phyloP scores from a whole-genome alignment of 1,140 invertebrate species.

The Sminthurides bifidus region DNA sequence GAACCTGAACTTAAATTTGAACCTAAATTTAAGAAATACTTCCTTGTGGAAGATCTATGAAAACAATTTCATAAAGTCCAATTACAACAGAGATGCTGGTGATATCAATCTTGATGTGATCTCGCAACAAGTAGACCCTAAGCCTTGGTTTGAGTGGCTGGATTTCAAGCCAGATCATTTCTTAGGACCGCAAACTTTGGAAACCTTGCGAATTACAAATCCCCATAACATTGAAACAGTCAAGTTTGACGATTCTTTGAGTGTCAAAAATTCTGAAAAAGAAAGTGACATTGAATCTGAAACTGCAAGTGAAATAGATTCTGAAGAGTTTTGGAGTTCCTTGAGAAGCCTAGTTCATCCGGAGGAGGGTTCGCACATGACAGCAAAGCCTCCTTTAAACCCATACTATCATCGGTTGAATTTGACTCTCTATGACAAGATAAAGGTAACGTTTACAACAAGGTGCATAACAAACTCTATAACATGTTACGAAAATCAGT shows the following conservation, averaged over 20 bases:
- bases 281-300: constrained; percentile 2
- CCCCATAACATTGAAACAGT: neutral
- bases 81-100: neutral
- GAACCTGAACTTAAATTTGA: constrained; percentile 21
- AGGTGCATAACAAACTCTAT: constrained; percentile 1
- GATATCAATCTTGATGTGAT: constrained; percentile 5
- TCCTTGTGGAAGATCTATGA: constrained; percentile 29
- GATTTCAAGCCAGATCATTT: constrained; percentile 9
- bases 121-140: constrained; percentile 15
- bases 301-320: neutral
- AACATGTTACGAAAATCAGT: neutral
- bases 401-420: constrained; percentile 21
- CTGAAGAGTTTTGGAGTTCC: constrained; percentile 18
- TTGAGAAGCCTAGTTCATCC: neutral
- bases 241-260: constrained; percentile 6
- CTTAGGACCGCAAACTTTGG: neutral
- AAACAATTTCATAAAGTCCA: constrained; percentile 11
- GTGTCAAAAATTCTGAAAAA: neutral
- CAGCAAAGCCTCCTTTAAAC: constrained; percentile 13
- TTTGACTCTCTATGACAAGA: constrained; percentile 10
- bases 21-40: constrained; percentile 19
- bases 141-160: constrained; percentile 3
- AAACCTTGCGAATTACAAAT: neutral
- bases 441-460: constrained; percentile 16
- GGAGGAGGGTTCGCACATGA: neutral